Percentiles rank a stretch among this genome's conserved stretches.
These are phyloP conservation scores for Serinus canaria DNA, from an alignment of 2,113 vertebrate genomes.

Conservation along the genomic window DNA sequence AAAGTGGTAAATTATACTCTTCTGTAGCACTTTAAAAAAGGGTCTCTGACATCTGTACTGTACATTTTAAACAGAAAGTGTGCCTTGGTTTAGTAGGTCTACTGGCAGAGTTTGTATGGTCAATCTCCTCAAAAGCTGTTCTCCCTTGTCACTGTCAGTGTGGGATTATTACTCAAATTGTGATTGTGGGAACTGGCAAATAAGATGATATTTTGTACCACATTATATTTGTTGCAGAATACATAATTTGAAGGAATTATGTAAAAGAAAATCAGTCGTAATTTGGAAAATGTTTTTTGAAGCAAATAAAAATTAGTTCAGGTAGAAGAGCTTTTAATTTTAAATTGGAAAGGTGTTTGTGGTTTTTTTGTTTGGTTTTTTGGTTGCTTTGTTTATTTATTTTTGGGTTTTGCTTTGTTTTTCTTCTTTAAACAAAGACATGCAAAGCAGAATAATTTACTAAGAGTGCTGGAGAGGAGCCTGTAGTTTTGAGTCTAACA, in stretches of 20 bases:
- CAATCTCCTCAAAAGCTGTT: neutral
- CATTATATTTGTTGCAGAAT: neutral
- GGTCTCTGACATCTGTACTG: neutral
- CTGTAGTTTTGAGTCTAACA: neutral
- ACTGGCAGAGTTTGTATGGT: neutral
- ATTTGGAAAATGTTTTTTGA: neutral
- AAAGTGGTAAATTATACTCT: neutral
- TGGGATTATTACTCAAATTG: neutral
- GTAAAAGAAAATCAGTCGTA: neutral
- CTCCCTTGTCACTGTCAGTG: neutral
- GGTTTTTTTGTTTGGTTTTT: no score
- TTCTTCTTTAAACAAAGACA: neutral
- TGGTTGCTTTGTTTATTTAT: no score
- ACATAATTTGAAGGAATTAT: neutral
- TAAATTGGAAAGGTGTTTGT: neutral
- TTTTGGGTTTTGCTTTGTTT: neutral
- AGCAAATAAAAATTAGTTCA: neutral
- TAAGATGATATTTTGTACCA: neutral
- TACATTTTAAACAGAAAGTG: neutral
- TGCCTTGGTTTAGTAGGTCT: neutral
- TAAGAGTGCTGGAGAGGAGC: neutral
- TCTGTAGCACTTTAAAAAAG: neutral
- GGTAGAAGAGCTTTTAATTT: neutral
- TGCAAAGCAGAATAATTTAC: neutral
- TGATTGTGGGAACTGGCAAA: neutral